Evolutionary conservation across 2,888 invertebrate species (phyloP), one percentile per base, ranked within the genome.

Genomic region (Drosophila neonasuta): DNA sequence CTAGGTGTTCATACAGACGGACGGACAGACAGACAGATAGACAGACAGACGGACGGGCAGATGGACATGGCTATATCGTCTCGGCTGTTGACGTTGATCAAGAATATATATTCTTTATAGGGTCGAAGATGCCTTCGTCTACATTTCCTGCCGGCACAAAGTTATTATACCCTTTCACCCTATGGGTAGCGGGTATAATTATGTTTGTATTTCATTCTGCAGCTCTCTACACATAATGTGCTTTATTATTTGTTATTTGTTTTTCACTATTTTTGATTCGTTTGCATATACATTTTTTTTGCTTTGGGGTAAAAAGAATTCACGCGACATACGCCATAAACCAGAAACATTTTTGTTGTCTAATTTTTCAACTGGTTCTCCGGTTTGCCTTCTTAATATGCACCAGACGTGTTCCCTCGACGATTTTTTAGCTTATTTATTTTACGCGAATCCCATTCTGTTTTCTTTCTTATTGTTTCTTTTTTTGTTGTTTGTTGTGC

Each of bases 291-390:
- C 32, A 32, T 32, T 7, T 10, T 10, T 50, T 24, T 24, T 24
- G 24, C 6, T 41, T 30, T 46, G 30, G 50, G 41, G 10, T 41
- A 61, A 62, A 69, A 61, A 55, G 64, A 73, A 79, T 86, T 71
- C 81, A 78, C 79, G 76, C 81, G 81, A 84, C 86, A 80, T 70
- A 41, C 68, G 51, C 73, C 75, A 71, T 71, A 79, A 78, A 74
- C 46, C 62, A 76, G 67, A 63, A 68, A 64, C 39, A 49, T 63
- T 59, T 49, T 45, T 69, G 56, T 56, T 74, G 79, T 67, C 76
- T 71, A 84, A 81, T 84, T 76, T 72, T 70, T 73, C 68, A 84
- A 78, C 80, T 80, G 73, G 80, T 86, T 86, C 64, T 59, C 55
- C 29, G 10, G 8, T 32, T 17, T 11, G 60, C 24, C 54, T 59